These are phyloP conservation scores for Falco rusticolus DNA, from an alignment of 2,797 vertebrate genomes.

Conservation along the genomic window DNA sequence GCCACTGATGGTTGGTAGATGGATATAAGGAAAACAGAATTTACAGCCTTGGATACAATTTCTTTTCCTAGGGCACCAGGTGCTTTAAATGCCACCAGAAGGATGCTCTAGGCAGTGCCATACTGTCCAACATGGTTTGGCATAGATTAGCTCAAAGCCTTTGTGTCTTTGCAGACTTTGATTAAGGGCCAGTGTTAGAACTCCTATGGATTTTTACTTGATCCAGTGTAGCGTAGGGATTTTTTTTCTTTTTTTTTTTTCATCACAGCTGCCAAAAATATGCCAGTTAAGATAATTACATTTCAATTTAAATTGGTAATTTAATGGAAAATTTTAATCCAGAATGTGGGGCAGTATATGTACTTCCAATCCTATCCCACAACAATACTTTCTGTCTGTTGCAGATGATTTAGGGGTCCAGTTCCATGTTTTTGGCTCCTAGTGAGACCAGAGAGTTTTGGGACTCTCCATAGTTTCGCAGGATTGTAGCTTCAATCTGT, in stretches of 20 bases:
- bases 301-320: constrained; percentile 83
- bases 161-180: constrained; percentile 80
- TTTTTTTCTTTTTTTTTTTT: constrained; percentile 14
- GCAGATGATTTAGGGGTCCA: constrained; percentile 46
- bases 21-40: constrained; percentile 46
- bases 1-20: constrained; percentile 16
- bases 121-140: constrained; percentile 76
- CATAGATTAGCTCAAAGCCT: constrained; percentile 77
- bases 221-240: constrained; percentile 67
- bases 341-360: constrained; percentile 19
- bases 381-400: constrained; percentile 38
- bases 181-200: constrained; percentile 79
- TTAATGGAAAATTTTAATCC: constrained; percentile 75
- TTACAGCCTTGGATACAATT: constrained; percentile 41
- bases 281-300: constrained; percentile 80
- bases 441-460: background rate
- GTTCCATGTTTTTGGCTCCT: background rate
- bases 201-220: constrained; percentile 76
- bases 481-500: background rate
- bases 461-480: background rate
- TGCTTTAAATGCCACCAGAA: constrained; percentile 82
- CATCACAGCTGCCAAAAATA: constrained; percentile 74
- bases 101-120: constrained; percentile 77
- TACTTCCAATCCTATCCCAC: constrained; percentile 44
- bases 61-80: constrained; percentile 76